Evolutionary conservation across 2,797 vertebrate species (phyloP).

Genomic region (Hydrophis major): DNA sequence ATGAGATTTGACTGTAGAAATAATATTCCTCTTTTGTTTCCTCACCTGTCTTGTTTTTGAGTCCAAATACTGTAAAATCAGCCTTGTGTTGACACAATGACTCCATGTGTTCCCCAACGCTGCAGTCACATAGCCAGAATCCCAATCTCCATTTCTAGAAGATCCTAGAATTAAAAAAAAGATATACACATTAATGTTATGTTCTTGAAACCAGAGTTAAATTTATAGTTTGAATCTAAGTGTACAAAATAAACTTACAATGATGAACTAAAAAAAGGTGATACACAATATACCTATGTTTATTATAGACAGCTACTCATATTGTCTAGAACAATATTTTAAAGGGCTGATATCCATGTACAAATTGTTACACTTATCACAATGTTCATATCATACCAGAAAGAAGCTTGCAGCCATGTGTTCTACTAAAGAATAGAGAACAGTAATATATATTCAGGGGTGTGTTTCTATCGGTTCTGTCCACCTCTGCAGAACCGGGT

Average conservation of each 20-base stretch:
- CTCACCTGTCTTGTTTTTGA: constrained; percentile 75
- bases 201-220: constrained; percentile 13
- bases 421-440: not conserved
- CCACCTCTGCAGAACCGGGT: too few relatives aligned
- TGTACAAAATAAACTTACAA: not conserved
- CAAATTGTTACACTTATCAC: not conserved
- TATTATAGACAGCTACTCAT: not conserved
- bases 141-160: constrained; percentile 49
- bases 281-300: not conserved
- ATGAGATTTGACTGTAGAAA: not conserved
- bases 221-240: not conserved
- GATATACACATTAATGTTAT: constrained; percentile 12
- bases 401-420: not conserved
- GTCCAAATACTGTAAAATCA: constrained; percentile 76
- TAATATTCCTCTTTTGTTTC: not conserved
- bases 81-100: constrained; percentile 80
- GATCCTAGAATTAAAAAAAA: constrained; percentile 57
- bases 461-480: too few relatives aligned
- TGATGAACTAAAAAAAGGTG: not conserved
- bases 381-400: not conserved
- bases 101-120: constrained; percentile 83
- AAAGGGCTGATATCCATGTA: not conserved
- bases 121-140: constrained; percentile 73
- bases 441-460: not conserved
- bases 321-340: not conserved